Conservation (phyloP, 2,888 invertebrate genomes). For the Myopa testacea region DNA sequence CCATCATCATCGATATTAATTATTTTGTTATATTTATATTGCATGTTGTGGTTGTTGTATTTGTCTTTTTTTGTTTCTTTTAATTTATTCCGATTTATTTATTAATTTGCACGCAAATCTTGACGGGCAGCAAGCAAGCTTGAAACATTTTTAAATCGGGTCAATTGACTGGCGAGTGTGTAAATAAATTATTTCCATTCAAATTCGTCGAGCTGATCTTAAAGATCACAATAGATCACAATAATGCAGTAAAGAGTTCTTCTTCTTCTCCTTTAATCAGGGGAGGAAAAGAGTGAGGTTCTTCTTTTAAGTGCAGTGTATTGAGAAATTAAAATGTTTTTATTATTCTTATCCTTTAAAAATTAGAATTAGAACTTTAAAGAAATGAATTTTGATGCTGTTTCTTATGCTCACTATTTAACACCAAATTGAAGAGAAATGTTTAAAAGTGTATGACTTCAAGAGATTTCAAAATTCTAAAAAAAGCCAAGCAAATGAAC, state of each 20-base stretch:
- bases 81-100: slow-evolving; percentile 15
- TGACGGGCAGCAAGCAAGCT: background rate
- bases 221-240: slow-evolving; percentile 14
- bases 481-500: slow-evolving; percentile 44
- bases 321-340: background rate
- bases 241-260: background rate
- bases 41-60: no score
- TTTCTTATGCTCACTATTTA: background rate
- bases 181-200: slow-evolving; percentile 35
- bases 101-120: slow-evolving; percentile 24
- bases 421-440: background rate
- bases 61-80: background rate
- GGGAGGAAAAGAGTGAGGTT: background rate
- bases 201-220: slow-evolving; percentile 24
- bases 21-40: no score
- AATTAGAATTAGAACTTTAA: background rate
- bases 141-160: slow-evolving; percentile 32
- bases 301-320: background rate
- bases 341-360: background rate
- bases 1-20: no score
- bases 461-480: no score
- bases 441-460: no score
- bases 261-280: background rate
- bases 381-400: background rate
- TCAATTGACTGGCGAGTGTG: slow-evolving; percentile 33